Conservation (phyloP, 2,797 vertebrate species). For the Xyrichtys novacula region DNA sequence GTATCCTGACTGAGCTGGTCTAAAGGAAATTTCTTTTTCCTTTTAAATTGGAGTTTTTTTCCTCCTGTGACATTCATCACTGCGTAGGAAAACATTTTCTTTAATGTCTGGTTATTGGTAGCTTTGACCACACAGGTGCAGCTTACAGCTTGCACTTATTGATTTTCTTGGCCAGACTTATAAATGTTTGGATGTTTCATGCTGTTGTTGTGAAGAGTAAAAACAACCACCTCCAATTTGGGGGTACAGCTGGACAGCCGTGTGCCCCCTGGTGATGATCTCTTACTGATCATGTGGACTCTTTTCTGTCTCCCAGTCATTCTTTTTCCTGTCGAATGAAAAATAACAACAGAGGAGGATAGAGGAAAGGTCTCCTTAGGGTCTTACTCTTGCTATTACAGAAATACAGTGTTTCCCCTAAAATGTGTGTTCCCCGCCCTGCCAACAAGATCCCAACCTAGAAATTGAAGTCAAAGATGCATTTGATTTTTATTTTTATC, state of each 20-base stretch:
- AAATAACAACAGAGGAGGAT: not conserved
- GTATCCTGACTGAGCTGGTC: conserved; percentile 15
- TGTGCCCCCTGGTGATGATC: not conserved
- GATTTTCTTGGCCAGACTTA: conserved; percentile 7
- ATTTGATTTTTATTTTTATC: too few species aligned
- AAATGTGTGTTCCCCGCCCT: too few species aligned
- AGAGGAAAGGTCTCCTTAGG: not conserved
- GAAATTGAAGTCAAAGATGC: too few species aligned
- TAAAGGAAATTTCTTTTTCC: conserved; percentile 16
- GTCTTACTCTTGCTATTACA: not conserved
- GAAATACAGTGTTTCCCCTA: too few species aligned
- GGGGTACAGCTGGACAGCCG: not conserved
- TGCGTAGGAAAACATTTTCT: conserved; percentile 4
- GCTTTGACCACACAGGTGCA: not conserved
- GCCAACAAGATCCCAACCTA: too few species aligned
- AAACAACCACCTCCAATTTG: not conserved
- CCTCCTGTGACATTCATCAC: conserved; percentile 21
- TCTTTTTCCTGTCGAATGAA: not conserved
- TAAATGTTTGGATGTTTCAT: not conserved
- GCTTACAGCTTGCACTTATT: not conserved
- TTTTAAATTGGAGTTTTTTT: conserved; percentile 9
- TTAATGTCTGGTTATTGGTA: conserved; percentile 6
- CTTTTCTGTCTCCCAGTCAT: not conserved
- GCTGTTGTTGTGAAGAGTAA: not conserved
- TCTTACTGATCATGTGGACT: not conserved